phyloP scores from a whole-genome alignment of 2,888 invertebrate species.

The Pammene fasciana region DNA sequence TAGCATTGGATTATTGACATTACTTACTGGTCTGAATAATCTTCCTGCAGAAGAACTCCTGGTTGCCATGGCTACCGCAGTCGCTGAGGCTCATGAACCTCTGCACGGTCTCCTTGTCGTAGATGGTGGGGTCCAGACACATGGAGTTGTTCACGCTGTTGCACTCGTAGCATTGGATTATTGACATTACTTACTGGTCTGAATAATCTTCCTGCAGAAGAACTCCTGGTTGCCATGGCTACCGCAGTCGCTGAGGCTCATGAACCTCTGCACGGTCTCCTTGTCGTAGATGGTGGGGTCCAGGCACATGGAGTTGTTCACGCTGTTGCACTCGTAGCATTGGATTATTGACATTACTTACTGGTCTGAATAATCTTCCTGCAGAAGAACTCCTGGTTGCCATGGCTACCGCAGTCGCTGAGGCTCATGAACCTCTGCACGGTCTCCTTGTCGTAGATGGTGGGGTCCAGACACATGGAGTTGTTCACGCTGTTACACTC shows the following conservation, averaged over 20 bases:
- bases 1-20: too few species aligned
- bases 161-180: too few species aligned
- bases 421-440: slow-evolving; percentile 68
- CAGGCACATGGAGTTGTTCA: slow-evolving; percentile 86
- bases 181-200: slow-evolving; percentile 86
- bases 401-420: slow-evolving; percentile 49
- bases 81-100: slow-evolving; percentile 71
- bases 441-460: slow-evolving; percentile 70
- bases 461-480: slow-evolving; percentile 85
- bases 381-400: slow-evolving; percentile 82
- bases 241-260: slow-evolving; percentile 65
- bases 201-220: slow-evolving; percentile 89
- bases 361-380: slow-evolving; percentile 88
- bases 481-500: slow-evolving; percentile 89
- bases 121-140: slow-evolving; percentile 84
- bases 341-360: too few species aligned
- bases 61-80: slow-evolving; percentile 10
- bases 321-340: slow-evolving; percentile 91
- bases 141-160: slow-evolving; percentile 87
- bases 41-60: slow-evolving; percentile 87
- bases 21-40: slow-evolving; percentile 86
- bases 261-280: slow-evolving; percentile 62
- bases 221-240: slow-evolving; percentile 54
- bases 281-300: slow-evolving; percentile 78
- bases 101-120: slow-evolving; percentile 64